phyloP scores from a whole-genome alignment of 2,888 invertebrate species.

The Andrena fulva region DNA sequence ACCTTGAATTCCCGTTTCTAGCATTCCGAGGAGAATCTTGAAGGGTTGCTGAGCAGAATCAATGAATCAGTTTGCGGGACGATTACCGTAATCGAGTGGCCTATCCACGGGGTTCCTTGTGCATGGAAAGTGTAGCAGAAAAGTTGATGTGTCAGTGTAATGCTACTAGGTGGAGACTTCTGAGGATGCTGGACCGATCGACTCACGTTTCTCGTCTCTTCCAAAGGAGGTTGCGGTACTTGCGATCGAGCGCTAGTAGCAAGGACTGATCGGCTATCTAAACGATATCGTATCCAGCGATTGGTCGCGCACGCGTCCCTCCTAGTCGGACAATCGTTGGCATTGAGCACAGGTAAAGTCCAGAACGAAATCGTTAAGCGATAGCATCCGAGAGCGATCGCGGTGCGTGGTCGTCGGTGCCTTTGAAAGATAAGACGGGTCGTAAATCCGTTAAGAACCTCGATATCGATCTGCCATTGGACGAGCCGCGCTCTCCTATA shows the following conservation, averaged over 20 bases:
- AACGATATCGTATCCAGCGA: constrained; percentile 61
- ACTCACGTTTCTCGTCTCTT: not conserved
- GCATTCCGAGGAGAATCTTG: too few species aligned
- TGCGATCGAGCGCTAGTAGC: constrained; percentile 4
- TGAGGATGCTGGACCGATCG: not conserved
- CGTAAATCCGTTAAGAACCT: constrained; percentile 74
- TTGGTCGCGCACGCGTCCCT: constrained; percentile 28
- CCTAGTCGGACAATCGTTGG: constrained; percentile 62
- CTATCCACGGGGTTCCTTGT: too few species aligned
- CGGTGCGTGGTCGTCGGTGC: constrained; percentile 69
- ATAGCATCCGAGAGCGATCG: constrained; percentile 58
- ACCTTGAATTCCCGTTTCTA: too few species aligned
- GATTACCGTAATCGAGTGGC: too few species aligned
- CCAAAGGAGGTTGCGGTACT: constrained; percentile 20
- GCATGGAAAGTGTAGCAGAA: too few species aligned
- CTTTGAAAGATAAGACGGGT: constrained; percentile 74
- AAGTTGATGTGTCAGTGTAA: not conserved
- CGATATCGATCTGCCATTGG: constrained; percentile 74
- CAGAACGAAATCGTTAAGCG: constrained; percentile 72
- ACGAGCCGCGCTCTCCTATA: constrained; percentile 44
- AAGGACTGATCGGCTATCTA: constrained; percentile 48
- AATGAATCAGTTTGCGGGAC: too few species aligned
- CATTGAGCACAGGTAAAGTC: constrained; percentile 67
- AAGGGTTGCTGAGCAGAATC: too few species aligned
- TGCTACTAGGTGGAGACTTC: not conserved